Evolutionary conservation across 2,113 vertebrate genomes (phyloP), one percentile per base, ranked within the genome.

Genomic region (Xenopus laevis): DNA sequence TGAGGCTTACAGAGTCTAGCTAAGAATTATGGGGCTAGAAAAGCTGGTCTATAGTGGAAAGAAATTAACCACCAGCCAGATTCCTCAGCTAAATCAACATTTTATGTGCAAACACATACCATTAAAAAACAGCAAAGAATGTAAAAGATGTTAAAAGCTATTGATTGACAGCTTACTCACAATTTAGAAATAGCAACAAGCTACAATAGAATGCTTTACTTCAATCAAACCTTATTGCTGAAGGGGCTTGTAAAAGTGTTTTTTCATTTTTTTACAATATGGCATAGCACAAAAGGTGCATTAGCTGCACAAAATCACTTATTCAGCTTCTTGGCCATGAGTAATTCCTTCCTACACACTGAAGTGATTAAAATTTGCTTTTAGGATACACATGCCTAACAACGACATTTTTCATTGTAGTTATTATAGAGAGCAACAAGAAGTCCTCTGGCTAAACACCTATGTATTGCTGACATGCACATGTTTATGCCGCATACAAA

Each of bases 381-480:
- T 65, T 33, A 65, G n/a, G 40, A 65, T 65, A 46, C 12, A 40
- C 63, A n/a, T 67, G 65, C 20, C 20, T 13, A 46, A 30, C 17
- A 46, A n/a, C 18, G 23, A 18, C 20, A 13, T 67, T 50, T 67
- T 23, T 50, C 20, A 23, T 67, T 50, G 63, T 65, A 65, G 62
- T 45, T 65, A 45, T 45, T 40, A 63, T 63, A 40, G 30, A 46
- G 18, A 65, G 27, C 40, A 47, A 67, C 65, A 50, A 67, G 46
- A 45, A 13, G 18, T 67, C 46, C 46, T 50, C 20, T 67, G 65
- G 65, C 65, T 67, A 67, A 21, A 67, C 46, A 67, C 65, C 45
- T 67, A 67, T 15, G 46, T 50, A 50, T 45, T 67, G 65, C 65
- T 50, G 46, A 50, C 65, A 65, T 17, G 17, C 63, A 67, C 44